Evolutionary conservation across 2,797 vertebrate genomes (phyloP).

Genomic region (Molossus alvarezi): DNA sequence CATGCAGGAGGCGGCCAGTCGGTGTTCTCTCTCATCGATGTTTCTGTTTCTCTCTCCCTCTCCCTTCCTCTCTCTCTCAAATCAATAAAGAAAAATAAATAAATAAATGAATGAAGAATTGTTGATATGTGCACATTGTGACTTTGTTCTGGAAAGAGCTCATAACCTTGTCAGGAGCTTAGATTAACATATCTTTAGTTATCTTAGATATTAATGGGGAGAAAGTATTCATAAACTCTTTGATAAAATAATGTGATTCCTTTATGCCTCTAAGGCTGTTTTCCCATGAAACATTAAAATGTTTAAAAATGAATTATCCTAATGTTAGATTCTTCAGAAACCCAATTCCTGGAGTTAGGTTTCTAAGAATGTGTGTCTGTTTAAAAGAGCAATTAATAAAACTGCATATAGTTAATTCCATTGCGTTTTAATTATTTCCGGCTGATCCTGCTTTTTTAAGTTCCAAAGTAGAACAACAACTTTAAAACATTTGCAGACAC

Average conservation of each 20-base stretch:
- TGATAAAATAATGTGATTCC: slow-evolving; percentile 43
- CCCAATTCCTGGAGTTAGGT: background rate
- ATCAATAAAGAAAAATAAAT: too few species aligned
- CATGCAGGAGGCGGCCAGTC: too few species aligned
- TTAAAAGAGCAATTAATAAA: slow-evolving; percentile 60
- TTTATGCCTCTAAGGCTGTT: slow-evolving; percentile 31
- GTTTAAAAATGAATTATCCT: slow-evolving; percentile 29
- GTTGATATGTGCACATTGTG: background rate
- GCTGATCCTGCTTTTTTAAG: slow-evolving; percentile 42
- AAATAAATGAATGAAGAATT: background rate
- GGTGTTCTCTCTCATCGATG: too few species aligned
- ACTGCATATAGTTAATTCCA: background rate
- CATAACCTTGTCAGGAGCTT: background rate
- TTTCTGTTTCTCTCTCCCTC: too few species aligned
- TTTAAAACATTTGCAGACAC: background rate
- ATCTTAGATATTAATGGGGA: slow-evolving; percentile 19
- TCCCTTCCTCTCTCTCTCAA: too few species aligned
- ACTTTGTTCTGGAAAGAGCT: background rate
- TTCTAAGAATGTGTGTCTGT: background rate
- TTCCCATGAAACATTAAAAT: slow-evolving; percentile 31
- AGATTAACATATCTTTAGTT: slow-evolving; percentile 41
- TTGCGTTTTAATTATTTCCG: slow-evolving; percentile 49
- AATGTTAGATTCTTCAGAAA: background rate
- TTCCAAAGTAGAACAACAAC: slow-evolving; percentile 34
- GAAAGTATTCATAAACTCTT: background rate